Evolutionary conservation across 2,888 invertebrate genomes (phyloP).

Genomic region (Apomyelois bistriatella): DNA sequence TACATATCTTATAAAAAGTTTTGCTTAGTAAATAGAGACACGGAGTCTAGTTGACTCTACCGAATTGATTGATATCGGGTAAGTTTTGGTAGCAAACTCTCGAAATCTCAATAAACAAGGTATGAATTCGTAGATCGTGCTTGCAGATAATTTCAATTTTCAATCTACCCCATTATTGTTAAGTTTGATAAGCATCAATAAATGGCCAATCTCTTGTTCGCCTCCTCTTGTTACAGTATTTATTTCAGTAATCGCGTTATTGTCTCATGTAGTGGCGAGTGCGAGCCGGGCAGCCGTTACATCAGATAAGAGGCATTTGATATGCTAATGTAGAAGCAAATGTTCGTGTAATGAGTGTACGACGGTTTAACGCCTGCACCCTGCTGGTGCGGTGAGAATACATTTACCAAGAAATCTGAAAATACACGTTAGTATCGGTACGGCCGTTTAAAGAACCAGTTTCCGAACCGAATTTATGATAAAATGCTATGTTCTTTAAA

Average conservation of each 20-base stretch:
- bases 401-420: background rate
- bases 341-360: constrained; percentile 65
- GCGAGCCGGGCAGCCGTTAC: constrained; percentile 35
- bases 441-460: too few relatives aligned
- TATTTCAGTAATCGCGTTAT: constrained; percentile 64
- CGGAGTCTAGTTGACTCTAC: background rate
- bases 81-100: too few relatives aligned
- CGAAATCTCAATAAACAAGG: background rate
- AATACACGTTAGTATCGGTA: too few relatives aligned
- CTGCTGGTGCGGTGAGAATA: constrained; percentile 9
- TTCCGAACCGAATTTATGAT: too few relatives aligned
- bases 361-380: constrained; percentile 55
- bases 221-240: constrained; percentile 57
- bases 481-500: too few relatives aligned
- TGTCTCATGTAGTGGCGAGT: constrained; percentile 40
- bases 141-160: constrained; percentile 16
- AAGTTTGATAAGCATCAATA: constrained; percentile 20
- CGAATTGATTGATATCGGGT: too few relatives aligned
- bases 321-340: constrained; percentile 72
- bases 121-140: background rate
- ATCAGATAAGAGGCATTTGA: constrained; percentile 69
- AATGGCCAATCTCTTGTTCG: constrained; percentile 34
- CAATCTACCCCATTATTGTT: constrained; percentile 22
- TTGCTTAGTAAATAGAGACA: background rate
- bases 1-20: background rate